Conservation (phyloP, 2,113 vertebrate species). For the Jaculus jaculus region DNA sequence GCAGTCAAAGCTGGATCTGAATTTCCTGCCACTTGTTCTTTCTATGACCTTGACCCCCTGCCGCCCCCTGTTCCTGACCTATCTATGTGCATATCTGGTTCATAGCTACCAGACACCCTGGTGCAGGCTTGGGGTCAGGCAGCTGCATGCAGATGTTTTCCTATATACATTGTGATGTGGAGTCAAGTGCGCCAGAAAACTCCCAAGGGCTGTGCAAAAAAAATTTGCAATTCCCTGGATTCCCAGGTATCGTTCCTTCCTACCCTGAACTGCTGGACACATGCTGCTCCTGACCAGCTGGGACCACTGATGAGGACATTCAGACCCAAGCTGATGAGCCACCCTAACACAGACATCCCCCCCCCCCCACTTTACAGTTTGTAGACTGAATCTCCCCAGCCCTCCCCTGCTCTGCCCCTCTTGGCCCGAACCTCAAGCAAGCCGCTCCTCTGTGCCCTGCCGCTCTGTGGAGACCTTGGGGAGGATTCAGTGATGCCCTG, state of each 20-base stretch:
- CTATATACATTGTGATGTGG: background rate
- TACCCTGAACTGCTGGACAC: background rate
- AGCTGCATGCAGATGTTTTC: background rate
- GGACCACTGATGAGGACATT: background rate
- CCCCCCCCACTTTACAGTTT: background rate
- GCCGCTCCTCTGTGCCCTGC: background rate
- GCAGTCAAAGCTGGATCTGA: background rate
- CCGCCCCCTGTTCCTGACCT: background rate
- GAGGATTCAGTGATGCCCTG: too few species aligned
- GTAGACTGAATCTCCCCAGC: background rate
- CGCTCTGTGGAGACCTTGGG: too few species aligned
- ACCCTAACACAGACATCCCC: too few species aligned
- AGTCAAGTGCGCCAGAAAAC: background rate
- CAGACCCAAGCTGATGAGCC: background rate
- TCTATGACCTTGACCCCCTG: background rate
- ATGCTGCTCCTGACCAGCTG: background rate
- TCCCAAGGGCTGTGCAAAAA: background rate
- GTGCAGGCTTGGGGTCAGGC: background rate
- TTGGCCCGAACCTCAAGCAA: background rate
- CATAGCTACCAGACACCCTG: background rate
- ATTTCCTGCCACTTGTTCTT: background rate
- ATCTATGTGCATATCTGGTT: background rate
- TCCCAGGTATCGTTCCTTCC: background rate
- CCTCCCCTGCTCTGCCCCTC: background rate
- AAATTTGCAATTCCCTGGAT: background rate